Evolutionary conservation across 2,113 vertebrate genomes (phyloP).

Genomic region (Phrynosoma platyrhinos): DNA sequence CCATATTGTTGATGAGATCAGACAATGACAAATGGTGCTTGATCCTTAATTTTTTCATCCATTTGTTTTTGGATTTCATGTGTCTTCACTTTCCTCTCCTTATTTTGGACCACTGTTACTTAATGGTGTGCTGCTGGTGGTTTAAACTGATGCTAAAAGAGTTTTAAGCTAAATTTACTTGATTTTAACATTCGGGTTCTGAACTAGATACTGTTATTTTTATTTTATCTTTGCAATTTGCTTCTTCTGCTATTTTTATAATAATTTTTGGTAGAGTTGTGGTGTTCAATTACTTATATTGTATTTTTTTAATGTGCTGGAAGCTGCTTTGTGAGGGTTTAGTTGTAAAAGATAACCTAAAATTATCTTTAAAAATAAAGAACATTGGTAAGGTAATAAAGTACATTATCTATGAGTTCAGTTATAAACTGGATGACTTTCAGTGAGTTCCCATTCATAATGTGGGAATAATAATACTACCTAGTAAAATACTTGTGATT

Average conservation of each 20-base stretch:
- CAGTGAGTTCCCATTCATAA: not conserved
- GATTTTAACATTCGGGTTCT: not conserved
- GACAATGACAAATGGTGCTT: slow-evolving; percentile 64
- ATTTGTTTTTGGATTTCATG: slow-evolving; percentile 1
- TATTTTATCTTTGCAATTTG: not conserved
- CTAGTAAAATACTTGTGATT: not conserved
- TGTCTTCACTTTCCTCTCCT: not conserved
- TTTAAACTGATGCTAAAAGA: not conserved
- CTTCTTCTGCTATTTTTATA: not conserved
- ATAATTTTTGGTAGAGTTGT: not conserved
- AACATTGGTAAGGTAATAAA: not conserved
- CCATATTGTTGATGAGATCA: slow-evolving; percentile 50
- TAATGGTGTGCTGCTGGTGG: not conserved
- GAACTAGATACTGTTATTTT: not conserved
- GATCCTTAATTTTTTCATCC: slow-evolving; percentile 31
- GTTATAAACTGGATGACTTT: not conserved
- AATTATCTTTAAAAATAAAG: not conserved
- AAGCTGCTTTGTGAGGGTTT: not conserved
- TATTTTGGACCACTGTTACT: not conserved
- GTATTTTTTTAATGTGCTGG: not conserved
- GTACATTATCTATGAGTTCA: not conserved
- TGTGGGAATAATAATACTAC: not conserved
- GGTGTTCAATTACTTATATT: not conserved
- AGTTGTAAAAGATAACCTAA: not conserved
- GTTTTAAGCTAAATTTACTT: not conserved